phyloP scores from a whole-genome alignment of 2,797 vertebrate genomes.

The Lacerta bilineata region DNA sequence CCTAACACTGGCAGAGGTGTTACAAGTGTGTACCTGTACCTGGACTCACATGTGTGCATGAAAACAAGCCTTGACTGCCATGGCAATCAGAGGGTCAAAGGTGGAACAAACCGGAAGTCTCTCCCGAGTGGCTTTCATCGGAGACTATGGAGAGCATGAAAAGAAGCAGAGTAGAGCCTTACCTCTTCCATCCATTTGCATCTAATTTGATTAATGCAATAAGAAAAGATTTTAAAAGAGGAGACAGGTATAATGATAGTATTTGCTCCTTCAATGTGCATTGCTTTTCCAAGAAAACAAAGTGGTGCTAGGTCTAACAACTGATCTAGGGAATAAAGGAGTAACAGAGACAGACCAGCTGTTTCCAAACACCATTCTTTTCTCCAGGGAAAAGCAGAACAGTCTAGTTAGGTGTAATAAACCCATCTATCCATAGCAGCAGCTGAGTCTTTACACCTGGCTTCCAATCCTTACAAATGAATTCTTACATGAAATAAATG shows the following conservation, averaged over 20 bases:
- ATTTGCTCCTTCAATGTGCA: background rate
- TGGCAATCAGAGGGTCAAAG: background rate
- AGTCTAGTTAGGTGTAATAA: conserved; percentile 23
- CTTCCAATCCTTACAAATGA: conserved; percentile 3
- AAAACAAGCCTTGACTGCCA: background rate
- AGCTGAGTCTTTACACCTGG: background rate
- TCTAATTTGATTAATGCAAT: background rate
- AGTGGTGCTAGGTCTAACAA: background rate
- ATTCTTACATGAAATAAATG: conserved; percentile 3
- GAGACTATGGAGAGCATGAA: background rate
- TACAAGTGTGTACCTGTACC: no score
- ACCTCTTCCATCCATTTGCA: background rate
- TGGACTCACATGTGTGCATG: no score
- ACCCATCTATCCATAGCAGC: conserved; percentile 18
- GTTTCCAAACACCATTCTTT: conserved; percentile 11
- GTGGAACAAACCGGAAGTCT: background rate
- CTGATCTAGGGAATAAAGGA: conserved; percentile 10
- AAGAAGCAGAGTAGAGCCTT: background rate
- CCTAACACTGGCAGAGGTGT: no score
- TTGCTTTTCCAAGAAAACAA: conserved; percentile 7
- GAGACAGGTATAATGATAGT: background rate
- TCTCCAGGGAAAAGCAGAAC: background rate
- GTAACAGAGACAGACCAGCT: conserved; percentile 1
- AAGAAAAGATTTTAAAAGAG: conserved; percentile 29
- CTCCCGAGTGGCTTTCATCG: background rate